Evolutionary conservation across 2,797 vertebrate species (phyloP).

Genomic region (Aulostomus chinensis): DNA sequence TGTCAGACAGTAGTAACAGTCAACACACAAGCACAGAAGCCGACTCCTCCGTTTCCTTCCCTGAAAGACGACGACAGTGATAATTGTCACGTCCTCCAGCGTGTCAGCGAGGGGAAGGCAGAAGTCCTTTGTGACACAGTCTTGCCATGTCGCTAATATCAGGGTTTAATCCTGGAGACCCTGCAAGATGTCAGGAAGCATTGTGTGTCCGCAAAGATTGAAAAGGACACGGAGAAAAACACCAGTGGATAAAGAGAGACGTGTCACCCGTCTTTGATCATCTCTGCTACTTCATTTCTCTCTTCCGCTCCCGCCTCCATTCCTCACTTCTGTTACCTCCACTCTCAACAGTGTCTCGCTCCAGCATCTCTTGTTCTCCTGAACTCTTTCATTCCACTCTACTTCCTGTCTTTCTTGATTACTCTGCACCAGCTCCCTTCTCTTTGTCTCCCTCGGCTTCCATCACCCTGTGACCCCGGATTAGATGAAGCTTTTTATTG

Average conservation of each 20-base stretch:
- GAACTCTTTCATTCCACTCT: no score
- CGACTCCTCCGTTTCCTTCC: slow-evolving; percentile 4
- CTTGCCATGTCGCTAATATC: slow-evolving; percentile 36
- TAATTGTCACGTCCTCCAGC: slow-evolving; percentile 39
- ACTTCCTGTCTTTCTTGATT: no score
- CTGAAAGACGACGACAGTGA: slow-evolving; percentile 10
- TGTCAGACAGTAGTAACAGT: slow-evolving; percentile 28
- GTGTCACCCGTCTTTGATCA: slow-evolving; percentile 1
- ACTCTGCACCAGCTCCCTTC: no score
- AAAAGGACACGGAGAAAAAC: slow-evolving; percentile 5
- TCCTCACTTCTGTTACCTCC: background rate
- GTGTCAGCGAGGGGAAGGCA: slow-evolving; percentile 10
- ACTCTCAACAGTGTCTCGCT: no score
- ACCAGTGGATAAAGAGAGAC: background rate
- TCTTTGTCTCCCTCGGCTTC: no score
- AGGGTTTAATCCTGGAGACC: slow-evolving; percentile 36
- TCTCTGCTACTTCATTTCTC: slow-evolving; percentile 8
- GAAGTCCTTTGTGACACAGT: slow-evolving; percentile 13
- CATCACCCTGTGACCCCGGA: no score
- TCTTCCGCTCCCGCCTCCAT: slow-evolving; percentile 1
- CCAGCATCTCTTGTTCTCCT: no score
- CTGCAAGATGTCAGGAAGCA: slow-evolving; percentile 38
- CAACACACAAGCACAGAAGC: background rate
- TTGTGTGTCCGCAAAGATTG: slow-evolving; percentile 22
- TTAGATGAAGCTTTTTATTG: no score